Conservation (phyloP, 2,888 invertebrate species). For the Palloptera scutellata region DNA sequence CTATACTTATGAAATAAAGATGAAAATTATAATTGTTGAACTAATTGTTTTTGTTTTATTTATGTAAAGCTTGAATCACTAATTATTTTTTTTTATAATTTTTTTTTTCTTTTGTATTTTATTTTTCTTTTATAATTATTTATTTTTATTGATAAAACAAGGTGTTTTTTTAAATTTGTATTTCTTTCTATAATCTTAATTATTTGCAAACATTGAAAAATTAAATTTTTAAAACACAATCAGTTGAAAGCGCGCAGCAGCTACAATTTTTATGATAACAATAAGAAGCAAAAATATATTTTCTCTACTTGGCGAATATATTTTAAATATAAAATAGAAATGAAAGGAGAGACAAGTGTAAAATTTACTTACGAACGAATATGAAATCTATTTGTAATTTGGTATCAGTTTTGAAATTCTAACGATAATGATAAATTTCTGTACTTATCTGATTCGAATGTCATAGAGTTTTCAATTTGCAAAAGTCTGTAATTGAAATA, state of each 20-base stretch:
- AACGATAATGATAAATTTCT: neutral
- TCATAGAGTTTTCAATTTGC: slow-evolving; percentile 1
- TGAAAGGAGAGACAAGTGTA: neutral
- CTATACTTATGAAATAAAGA: no score
- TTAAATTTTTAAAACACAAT: slow-evolving; percentile 29
- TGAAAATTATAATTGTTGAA: slow-evolving; percentile 13
- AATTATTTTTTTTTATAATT: slow-evolving; percentile 21
- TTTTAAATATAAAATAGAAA: slow-evolving; percentile 2
- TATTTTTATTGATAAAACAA: neutral
- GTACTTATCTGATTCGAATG: neutral
- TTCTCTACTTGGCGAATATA: neutral
- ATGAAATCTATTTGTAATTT: no score
- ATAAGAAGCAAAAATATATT: slow-evolving; percentile 28
- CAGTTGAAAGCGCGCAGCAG: no score
- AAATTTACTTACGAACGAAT: slow-evolving; percentile 4
- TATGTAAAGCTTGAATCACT: no score
- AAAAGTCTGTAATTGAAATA: neutral
- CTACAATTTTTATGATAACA: neutral
- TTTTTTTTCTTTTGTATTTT: slow-evolving; percentile 38
- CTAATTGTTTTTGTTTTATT: slow-evolving; percentile 20
- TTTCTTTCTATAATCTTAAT: slow-evolving; percentile 31
- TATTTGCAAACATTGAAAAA: slow-evolving; percentile 37
- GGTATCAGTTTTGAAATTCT: neutral
- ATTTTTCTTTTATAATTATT: slow-evolving; percentile 26
- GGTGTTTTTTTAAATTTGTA: slow-evolving; percentile 6